Percentiles rank a stretch among this genome's conserved stretches.
Conservation (phyloP, 2,797 vertebrate genomes). For the Myotis daubentonii region DNA sequence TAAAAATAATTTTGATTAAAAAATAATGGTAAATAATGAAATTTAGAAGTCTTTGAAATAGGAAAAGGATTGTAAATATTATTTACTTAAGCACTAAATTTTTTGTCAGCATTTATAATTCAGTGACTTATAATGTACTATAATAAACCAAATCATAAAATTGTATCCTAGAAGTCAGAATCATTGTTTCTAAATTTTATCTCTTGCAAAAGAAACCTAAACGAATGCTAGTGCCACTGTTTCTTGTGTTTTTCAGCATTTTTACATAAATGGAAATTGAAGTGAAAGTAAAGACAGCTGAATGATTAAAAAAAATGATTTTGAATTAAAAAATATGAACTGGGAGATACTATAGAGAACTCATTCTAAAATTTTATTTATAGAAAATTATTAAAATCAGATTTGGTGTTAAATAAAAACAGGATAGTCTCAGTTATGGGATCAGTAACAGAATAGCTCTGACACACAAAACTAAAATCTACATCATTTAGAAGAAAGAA, state of each 20-base stretch:
- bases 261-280: slow-evolving; percentile 58
- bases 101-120: slow-evolving; percentile 20
- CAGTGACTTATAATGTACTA: background rate
- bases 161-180: slow-evolving; percentile 20
- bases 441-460: slow-evolving; percentile 57
- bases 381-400: slow-evolving; percentile 56
- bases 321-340: slow-evolving; percentile 53
- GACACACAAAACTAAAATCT: slow-evolving; percentile 12
- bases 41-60: slow-evolving; percentile 30
- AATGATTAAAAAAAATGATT: slow-evolving; percentile 59
- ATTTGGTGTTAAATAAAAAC: slow-evolving; percentile 63
- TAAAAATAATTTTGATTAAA: slow-evolving; percentile 34
- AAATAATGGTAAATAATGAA: slow-evolving; percentile 44
- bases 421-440: slow-evolving; percentile 54
- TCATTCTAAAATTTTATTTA: slow-evolving; percentile 52
- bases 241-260: slow-evolving; percentile 32
- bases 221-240: background rate
- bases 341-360: background rate
- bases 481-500: slow-evolving; percentile 30
- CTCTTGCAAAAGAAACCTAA: slow-evolving; percentile 46
- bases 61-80: background rate
- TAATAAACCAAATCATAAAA: slow-evolving; percentile 18
- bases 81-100: slow-evolving; percentile 10
- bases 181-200: slow-evolving; percentile 22
- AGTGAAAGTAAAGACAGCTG: background rate